Evolutionary conservation across 2,797 vertebrate genomes (phyloP), one percentile per base, ranked within the genome.

Genomic region (Rhinogobio ventralis): DNA sequence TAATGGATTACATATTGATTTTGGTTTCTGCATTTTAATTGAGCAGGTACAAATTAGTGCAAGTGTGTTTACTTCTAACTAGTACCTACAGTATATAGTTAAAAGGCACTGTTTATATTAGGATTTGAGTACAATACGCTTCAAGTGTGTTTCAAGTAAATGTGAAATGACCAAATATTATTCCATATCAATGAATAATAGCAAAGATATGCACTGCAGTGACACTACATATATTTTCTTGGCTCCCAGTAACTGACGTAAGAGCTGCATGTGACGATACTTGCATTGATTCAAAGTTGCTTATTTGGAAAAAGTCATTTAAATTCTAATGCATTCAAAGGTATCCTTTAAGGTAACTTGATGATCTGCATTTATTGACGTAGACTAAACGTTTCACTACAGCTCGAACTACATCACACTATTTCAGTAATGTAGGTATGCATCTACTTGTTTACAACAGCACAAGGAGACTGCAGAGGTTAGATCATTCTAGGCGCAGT

Each of bases 401-500:
- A 14, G 81, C n/a, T 83, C 33, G 0, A 45, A 25, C 81, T 83
- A 76, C 81, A 75, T 83, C 81, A 42, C 60, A 7, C 81, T 49
- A 76, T 76, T 39, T 51, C 60, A 79, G 83, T 49, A 66, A 78
- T 85, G 75, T 23, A 49, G 68, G 20, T 33, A 49, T 71, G 83
- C 76, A 42, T 72, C 23, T 25, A 53, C 83, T 85, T 73, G 55
- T 84, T 46, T 78, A 60, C 69, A 72, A 75, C 81, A 55, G 60
- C 73, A 53, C 5, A 19, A 19, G n/a, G 39, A 49, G 39, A 51
- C 49, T 67, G 60, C 33, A 23, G 11, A 55, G 81, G 57, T 36
- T 36, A 51, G 46, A 36, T 82, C 6, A 7, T 19, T 51, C 15
- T 60, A 46, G 23, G 39, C n/a, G 23, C 57, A 28, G 23, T 74